Evolutionary conservation across 1,140 invertebrate species (phyloP).

Genomic region (Saxidomus purpurata): DNA sequence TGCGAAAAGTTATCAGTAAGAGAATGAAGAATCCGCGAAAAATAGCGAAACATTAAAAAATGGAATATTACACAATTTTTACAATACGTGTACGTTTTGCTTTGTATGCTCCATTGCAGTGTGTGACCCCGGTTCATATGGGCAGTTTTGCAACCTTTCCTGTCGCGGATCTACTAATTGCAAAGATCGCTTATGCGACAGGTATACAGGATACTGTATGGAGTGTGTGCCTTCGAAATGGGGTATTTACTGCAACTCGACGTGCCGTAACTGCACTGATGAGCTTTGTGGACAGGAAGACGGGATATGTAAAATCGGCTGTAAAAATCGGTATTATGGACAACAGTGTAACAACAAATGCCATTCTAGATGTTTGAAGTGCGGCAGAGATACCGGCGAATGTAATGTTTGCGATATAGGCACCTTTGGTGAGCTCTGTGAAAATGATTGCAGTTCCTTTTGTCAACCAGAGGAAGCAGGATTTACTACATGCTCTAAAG

Average conservation of each 20-base stretch:
- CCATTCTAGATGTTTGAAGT: conserved; percentile 1
- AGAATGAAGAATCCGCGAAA: too few relatives aligned
- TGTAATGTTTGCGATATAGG: conserved; percentile 27
- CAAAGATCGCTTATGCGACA: conserved; percentile 2
- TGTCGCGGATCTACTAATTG: conserved; percentile 20
- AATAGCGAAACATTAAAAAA: too few relatives aligned
- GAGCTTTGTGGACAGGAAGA: conserved; percentile 1
- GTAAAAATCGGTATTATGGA: conserved; percentile 30
- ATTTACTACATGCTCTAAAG: conserved; percentile 24
- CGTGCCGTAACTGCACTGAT: conserved; percentile 32
- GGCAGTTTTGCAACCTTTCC: conserved; percentile 1
- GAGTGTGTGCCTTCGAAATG: neutral
- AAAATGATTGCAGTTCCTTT: conserved; percentile 39
- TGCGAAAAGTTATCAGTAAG: too few relatives aligned
- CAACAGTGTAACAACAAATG: conserved; percentile 4
- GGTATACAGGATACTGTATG: conserved; percentile 27
- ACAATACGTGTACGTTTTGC: too few relatives aligned
- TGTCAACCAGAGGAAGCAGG: conserved; percentile 3
- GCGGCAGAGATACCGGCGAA: conserved; percentile 28
- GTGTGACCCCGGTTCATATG: conserved; percentile 17
- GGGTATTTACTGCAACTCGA: conserved; percentile 22
- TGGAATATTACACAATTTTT: too few relatives aligned
- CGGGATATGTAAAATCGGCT: conserved; percentile 25
- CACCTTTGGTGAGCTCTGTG: conserved; percentile 35
- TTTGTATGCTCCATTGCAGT: conserved; percentile 20